Conservation (phyloP, 2,888 invertebrate species). For the Onchidella celtica region DNA sequence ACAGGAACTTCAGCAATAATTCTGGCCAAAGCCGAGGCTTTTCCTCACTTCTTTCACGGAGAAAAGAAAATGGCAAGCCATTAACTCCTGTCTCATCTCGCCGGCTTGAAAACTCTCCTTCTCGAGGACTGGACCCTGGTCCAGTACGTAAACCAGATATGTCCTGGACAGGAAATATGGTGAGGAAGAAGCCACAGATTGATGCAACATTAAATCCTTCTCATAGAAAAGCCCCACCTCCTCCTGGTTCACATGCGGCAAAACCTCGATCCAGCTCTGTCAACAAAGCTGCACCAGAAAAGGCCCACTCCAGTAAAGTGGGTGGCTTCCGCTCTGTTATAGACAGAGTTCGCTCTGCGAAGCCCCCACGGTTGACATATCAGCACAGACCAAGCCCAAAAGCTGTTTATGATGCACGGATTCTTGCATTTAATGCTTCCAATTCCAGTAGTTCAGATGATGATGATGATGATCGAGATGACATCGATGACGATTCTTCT, state of each 20-base stretch:
- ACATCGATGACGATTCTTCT: slow-evolving; percentile 50
- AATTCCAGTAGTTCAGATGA: slow-evolving; percentile 54
- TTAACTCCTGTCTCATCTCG: slow-evolving; percentile 22
- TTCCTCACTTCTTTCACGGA: slow-evolving; percentile 33
- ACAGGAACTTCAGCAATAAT: slow-evolving; percentile 23
- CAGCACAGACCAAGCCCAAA: slow-evolving; percentile 55
- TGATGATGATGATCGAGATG: slow-evolving; percentile 48
- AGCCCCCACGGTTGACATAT: slow-evolving; percentile 59
- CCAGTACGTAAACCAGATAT: neutral
- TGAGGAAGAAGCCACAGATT: slow-evolving; percentile 44
- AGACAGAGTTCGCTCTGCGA: slow-evolving; percentile 59
- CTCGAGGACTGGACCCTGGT: neutral
- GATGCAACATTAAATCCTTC: slow-evolving; percentile 22
- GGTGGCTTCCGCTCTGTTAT: slow-evolving; percentile 47
- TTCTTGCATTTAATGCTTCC: slow-evolving; percentile 50
- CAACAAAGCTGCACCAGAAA: slow-evolving; percentile 49
- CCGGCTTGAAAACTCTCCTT: slow-evolving; percentile 14
- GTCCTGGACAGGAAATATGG: slow-evolving; percentile 26
- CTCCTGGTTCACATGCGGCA: slow-evolving; percentile 36
- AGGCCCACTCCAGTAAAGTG: slow-evolving; percentile 31
- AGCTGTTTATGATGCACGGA: slow-evolving; percentile 55
- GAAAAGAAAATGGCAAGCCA: slow-evolving; percentile 27
- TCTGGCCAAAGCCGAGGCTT: slow-evolving; percentile 27
- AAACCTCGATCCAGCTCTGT: slow-evolving; percentile 52
- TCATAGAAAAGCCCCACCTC: neutral